Base-by-base conservation (phyloP, 2,113 vertebrate species). In the Panthera leo region DNA sequence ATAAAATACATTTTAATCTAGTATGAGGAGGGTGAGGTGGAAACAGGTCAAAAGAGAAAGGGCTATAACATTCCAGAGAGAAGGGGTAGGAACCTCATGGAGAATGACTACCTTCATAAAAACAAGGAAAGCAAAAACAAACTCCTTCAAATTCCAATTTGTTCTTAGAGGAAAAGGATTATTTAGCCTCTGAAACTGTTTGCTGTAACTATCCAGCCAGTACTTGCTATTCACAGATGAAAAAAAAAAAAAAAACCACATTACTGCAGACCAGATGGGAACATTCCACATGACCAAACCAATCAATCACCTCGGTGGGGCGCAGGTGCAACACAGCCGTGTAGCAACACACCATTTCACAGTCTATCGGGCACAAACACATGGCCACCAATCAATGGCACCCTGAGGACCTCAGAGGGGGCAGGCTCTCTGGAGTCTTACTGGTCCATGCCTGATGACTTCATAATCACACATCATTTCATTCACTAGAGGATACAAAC, bases 261-360 rank as follows among this genome's bases (percentile, higher is more conserved):
- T 99, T 99, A 99, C 99, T 99, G 99, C 98, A 98, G 99, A 99
- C 99, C 99, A 99, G 99, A 99, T 99, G 99, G 99, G 99, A 99
- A 99, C 99, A 99, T 99, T 99, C 99, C 99, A 99, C 99, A 99
- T 99, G 99, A 99, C 99, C 99, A 99, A 99, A 99, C 99, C 99
- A 99, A 99, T 99, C 99, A 99, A 99, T 99, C 99, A 99, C 99
- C 99, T 99, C 99, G 97, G 99, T 99, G 99, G 99, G 99, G 99
- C 99, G 99, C 99, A 99, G 99, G 99, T 99, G 99, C 99, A 99
- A 99, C 99, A 99, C 99, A 99, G 99, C 99, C 99, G 99, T 99
- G 99, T 99, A 99, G 99, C 99, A 99, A 99, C 99, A 99, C 99
- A 99, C 99, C 99, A 99, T 99, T 99, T 99, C 99, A 99, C 99